Percentiles rank a stretch among this genome's conserved stretches.
Conservation (phyloP, 2,888 invertebrate species). For the Mantis religiosa region DNA sequence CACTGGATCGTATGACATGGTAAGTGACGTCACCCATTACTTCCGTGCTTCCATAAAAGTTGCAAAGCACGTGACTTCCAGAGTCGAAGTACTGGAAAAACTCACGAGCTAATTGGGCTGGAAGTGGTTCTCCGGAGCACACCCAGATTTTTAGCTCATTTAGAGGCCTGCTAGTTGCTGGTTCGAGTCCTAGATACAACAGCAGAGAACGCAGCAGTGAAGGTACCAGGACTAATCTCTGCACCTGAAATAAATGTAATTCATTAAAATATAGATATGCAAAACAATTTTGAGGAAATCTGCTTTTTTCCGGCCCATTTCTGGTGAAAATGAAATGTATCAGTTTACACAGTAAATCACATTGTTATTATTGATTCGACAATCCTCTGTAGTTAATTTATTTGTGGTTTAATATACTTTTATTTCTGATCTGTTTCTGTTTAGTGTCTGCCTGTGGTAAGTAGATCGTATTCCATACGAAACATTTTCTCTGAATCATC, state of each 20-base stretch:
- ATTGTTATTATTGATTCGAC: too few species aligned
- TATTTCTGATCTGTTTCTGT: too few species aligned
- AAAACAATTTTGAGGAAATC: background rate
- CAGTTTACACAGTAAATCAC: too few species aligned
- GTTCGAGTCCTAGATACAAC: constrained; percentile 50
- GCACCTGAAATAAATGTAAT: constrained; percentile 51
- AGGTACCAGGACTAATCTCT: constrained; percentile 80
- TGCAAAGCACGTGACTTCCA: constrained; percentile 64
- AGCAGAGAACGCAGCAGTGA: constrained; percentile 75
- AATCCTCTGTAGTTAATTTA: too few species aligned
- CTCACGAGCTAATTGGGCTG: constrained; percentile 63
- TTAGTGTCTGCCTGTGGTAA: too few species aligned
- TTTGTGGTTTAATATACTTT: too few species aligned
- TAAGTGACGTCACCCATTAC: constrained; percentile 88
- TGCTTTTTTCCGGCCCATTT: too few species aligned
- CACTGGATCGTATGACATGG: constrained; percentile 57
- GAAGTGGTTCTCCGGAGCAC: constrained; percentile 81
- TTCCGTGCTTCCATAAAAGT: constrained; percentile 89
- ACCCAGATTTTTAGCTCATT: constrained; percentile 70
- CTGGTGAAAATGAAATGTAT: too few species aligned
- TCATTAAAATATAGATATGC: background rate
- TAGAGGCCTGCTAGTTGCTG: constrained; percentile 42
- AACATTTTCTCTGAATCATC: too few species aligned
- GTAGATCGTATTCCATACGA: too few species aligned
- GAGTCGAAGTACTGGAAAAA: constrained; percentile 74